Conservation (phyloP, 2,888 invertebrate genomes). For the Epicampocera succincta region DNA sequence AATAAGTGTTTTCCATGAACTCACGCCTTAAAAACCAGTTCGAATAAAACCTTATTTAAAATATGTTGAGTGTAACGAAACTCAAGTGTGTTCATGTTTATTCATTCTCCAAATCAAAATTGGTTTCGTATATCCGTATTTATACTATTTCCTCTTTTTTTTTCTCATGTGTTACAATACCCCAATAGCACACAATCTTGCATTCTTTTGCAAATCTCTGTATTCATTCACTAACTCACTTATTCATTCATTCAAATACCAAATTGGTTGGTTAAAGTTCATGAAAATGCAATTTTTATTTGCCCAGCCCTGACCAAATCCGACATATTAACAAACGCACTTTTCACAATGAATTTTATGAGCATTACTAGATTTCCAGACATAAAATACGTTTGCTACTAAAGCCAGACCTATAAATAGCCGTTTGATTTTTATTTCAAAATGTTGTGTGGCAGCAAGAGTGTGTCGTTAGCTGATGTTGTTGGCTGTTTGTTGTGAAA, state of each 20-base stretch:
- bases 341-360: slow-evolving; percentile 61
- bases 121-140: slow-evolving; percentile 10
- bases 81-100: background rate
- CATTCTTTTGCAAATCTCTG: slow-evolving; percentile 74
- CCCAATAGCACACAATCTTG: slow-evolving; percentile 16
- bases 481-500: background rate
- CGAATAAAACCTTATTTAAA: background rate
- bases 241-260: slow-evolving; percentile 49
- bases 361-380: slow-evolving; percentile 41
- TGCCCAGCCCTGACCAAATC: slow-evolving; percentile 45
- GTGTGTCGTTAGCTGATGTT: background rate
- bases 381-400: slow-evolving; percentile 62
- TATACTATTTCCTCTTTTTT: slow-evolving; percentile 2
- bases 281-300: slow-evolving; percentile 81
- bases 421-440: slow-evolving; percentile 26
- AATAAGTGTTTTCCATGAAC: too few species aligned
- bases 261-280: slow-evolving; percentile 76
- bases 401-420: slow-evolving; percentile 51
- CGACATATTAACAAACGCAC: slow-evolving; percentile 62
- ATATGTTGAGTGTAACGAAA: slow-evolving; percentile 1
- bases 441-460: background rate
- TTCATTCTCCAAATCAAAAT: slow-evolving; percentile 39
- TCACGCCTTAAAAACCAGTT: too few species aligned
- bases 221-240: slow-evolving; percentile 52
- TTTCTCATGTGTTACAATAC: background rate